Percentiles rank a stretch among this genome's conserved stretches.
Conservation (phyloP, 2,797 vertebrate species). For the Synanceia verrucosa region DNA sequence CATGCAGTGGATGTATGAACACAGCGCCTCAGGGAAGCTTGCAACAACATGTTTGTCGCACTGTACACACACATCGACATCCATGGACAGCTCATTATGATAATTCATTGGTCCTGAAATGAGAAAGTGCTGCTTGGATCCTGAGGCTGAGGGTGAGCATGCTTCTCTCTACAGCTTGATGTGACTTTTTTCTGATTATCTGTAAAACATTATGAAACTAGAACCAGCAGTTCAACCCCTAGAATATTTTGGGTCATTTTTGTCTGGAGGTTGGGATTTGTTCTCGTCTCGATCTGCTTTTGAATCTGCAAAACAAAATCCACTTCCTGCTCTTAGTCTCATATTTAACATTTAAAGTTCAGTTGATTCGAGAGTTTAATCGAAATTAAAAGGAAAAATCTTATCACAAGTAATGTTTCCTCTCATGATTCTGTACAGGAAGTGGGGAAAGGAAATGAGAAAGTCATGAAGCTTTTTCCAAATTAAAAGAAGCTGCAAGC, state of each 20-base stretch:
- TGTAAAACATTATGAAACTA: constrained; percentile 8
- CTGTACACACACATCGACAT: constrained; percentile 45
- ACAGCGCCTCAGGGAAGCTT: constrained; percentile 33
- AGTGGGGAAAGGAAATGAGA: neutral
- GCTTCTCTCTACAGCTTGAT: constrained; percentile 28
- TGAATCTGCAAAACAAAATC: neutral
- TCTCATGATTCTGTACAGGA: neutral
- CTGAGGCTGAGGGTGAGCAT: constrained; percentile 28
- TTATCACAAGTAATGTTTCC: neutral
- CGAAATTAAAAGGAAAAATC: neutral
- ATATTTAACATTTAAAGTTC: neutral
- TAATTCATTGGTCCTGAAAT: constrained; percentile 67
- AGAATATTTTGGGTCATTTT: neutral
- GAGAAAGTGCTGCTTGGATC: constrained; percentile 46
- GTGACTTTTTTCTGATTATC: constrained; percentile 9
- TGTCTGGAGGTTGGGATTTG: neutral
- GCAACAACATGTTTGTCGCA: constrained; percentile 51
- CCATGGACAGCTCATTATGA: constrained; percentile 60
- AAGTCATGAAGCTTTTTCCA: neutral
- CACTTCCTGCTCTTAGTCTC: neutral
- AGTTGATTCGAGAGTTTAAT: neutral
- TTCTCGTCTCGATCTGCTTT: neutral
- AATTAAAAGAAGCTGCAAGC: neutral
- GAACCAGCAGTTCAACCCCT: constrained; percentile 3
- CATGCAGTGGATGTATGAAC: constrained; percentile 13